Evolutionary conservation across 2,113 vertebrate genomes (phyloP).

Genomic region (Equus quagga): DNA sequence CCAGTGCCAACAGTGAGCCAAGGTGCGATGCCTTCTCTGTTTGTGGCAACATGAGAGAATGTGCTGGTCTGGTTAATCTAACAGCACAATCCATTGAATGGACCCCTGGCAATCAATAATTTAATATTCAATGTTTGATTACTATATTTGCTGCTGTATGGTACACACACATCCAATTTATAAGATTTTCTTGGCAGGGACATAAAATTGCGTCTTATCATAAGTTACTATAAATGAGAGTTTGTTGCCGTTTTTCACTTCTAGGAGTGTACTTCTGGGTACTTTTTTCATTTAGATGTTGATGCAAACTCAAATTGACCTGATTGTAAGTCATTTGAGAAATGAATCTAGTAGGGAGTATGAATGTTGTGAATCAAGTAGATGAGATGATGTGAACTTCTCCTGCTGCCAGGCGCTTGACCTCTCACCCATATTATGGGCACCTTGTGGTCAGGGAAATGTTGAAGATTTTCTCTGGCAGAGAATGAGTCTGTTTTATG

Average conservation of each 20-base stretch:
- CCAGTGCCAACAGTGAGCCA: neutral
- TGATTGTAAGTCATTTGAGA: neutral
- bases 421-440: no score
- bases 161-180: neutral
- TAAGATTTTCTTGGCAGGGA: neutral
- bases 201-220: neutral
- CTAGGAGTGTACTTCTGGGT: neutral
- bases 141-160: neutral
- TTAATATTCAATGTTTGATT: neutral
- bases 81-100: neutral
- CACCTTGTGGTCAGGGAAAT: neutral
- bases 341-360: neutral
- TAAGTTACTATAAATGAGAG: neutral
- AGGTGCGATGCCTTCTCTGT: neutral
- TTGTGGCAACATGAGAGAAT: fast-evolving
- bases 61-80: neutral
- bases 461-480: neutral
- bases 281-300: neutral
- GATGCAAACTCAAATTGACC: neutral
- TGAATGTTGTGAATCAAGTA: neutral
- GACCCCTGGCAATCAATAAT: neutral
- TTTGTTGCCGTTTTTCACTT: neutral
- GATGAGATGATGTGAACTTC: neutral
- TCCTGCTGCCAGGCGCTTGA: neutral
- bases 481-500: neutral